Evolutionary conservation across 2,113 vertebrate species (phyloP).

Genomic region (Coptodon rendalli): DNA sequence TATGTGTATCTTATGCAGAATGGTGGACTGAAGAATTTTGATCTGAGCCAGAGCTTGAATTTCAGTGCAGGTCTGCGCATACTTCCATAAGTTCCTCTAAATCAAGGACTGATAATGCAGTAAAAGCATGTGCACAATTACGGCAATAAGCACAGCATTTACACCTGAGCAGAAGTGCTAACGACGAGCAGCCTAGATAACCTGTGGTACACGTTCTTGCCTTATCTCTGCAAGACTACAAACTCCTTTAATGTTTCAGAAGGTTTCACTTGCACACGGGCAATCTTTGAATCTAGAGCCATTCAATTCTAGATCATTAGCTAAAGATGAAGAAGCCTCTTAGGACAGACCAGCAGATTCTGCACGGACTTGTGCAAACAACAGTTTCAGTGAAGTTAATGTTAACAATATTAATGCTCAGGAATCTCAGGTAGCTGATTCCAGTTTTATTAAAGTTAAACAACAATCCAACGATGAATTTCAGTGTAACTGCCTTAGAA

Average conservation of each 20-base stretch:
- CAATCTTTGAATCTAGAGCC: background rate
- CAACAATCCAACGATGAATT: rapidly evolving
- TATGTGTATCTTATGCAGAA: background rate
- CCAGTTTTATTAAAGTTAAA: background rate
- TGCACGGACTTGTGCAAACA: background rate
- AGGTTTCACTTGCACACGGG: background rate
- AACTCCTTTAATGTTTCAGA: background rate
- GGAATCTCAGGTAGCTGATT: background rate
- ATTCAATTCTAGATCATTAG: background rate
- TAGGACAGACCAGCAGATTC: background rate
- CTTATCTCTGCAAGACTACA: background rate
- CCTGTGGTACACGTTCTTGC: background rate
- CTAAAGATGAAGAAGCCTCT: background rate
- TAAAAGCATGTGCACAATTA: background rate
- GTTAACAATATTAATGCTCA: background rate
- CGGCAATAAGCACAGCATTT: background rate
- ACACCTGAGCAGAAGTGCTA: background rate
- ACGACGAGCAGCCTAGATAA: background rate
- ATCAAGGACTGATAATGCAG: background rate
- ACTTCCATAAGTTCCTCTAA: background rate
- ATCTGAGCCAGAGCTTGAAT: background rate
- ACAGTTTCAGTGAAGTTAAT: background rate
- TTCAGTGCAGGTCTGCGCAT: background rate
- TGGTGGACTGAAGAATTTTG: background rate
- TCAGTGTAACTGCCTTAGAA: background rate